phyloP scores from a whole-genome alignment of 2,113 vertebrate genomes.

The Neolamprologus sp. region DNA sequence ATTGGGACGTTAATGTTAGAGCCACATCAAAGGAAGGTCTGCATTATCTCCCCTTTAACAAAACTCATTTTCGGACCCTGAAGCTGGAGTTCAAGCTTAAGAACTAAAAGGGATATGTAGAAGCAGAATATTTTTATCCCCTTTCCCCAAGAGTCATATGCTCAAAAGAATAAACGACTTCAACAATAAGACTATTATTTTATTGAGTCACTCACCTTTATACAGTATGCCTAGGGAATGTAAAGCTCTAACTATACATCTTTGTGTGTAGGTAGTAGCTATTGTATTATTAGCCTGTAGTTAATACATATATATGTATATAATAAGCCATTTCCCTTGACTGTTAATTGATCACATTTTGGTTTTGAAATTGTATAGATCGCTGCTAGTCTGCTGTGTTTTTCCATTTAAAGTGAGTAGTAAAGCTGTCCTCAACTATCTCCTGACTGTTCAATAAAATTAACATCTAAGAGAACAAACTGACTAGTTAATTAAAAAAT shows the following conservation, averaged over 20 bases:
- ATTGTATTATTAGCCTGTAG: not conserved
- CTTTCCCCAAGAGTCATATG: not conserved
- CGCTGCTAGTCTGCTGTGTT: not conserved
- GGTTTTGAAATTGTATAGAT: not conserved
- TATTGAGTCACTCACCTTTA: not conserved
- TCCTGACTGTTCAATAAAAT: not conserved
- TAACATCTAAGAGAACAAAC: not conserved
- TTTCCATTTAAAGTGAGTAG: not conserved
- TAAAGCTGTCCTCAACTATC: not conserved
- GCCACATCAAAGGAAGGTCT: not conserved
- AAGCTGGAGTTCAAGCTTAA: not conserved
- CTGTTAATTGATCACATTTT: not conserved
- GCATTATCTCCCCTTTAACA: not conserved
- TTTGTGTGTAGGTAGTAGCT: not conserved
- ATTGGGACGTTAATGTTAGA: not conserved
- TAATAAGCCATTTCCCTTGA: not conserved
- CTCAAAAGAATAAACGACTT: not conserved
- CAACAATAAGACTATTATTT: not conserved
- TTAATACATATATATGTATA: not conserved
- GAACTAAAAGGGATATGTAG: not conserved
- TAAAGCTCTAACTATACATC: not conserved
- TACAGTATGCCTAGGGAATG: not conserved
- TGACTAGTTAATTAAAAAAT: not conserved
- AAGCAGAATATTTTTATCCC: not conserved
- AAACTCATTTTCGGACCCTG: not conserved